These are phyloP conservation scores for Thunnus thynnus DNA, from an alignment of 2,113 vertebrate genomes.

Conservation along the genomic window DNA sequence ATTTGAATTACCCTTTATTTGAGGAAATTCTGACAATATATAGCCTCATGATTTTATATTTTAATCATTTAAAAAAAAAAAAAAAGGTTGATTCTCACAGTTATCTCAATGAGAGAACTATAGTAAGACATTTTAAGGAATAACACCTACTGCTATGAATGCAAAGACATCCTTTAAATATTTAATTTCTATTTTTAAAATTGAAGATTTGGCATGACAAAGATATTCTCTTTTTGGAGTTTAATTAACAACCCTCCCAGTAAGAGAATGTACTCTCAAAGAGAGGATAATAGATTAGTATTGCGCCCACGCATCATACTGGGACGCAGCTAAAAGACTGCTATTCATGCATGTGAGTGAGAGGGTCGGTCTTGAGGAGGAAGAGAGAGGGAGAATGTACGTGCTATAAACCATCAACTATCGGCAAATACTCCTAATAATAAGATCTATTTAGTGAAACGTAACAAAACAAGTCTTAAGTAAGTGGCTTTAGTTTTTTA, in stretches of 20 bases:
- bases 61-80: too few relatives aligned
- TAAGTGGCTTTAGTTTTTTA: neutral
- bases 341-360: slow-evolving; percentile 67
- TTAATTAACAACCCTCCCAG: slow-evolving; percentile 46
- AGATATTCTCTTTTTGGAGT: slow-evolving; percentile 4
- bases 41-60: neutral
- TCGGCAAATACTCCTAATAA: slow-evolving; percentile 12
- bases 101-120: too few relatives aligned
- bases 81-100: too few relatives aligned
- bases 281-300: slow-evolving; percentile 79
- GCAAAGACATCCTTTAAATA: slow-evolving; percentile 3
- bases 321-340: slow-evolving; percentile 71
- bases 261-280: slow-evolving; percentile 55
- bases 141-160: neutral
- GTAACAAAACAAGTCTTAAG: neutral
- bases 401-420: slow-evolving; percentile 32
- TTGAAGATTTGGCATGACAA: slow-evolving; percentile 6
- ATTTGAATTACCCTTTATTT: neutral
- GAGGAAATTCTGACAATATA: too few relatives aligned
- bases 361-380: slow-evolving; percentile 48
- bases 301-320: slow-evolving; percentile 73
- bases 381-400: slow-evolving; percentile 40
- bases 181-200: neutral
- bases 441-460: neutral
- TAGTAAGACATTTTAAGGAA: neutral